phyloP scores from a whole-genome alignment of 1,140 invertebrate genomes.

The Gonioctena quinquepunctata region DNA sequence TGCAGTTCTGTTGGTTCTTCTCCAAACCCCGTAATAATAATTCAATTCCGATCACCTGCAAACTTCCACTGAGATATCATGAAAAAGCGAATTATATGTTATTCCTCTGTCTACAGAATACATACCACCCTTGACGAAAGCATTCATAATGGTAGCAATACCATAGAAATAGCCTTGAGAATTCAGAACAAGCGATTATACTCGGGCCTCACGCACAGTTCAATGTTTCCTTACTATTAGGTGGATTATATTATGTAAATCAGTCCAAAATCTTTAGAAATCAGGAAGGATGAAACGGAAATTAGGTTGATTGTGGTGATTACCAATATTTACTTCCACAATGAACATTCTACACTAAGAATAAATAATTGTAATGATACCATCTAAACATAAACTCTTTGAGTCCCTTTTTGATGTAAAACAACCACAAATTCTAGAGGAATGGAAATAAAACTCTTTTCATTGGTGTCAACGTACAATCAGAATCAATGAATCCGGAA shows the following conservation, averaged over 20 bases:
- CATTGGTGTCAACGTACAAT: too few species aligned
- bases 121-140: neutral
- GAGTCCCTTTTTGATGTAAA: too few species aligned
- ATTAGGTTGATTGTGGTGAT: neutral
- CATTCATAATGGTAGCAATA: neutral
- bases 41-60: neutral
- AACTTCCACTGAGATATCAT: neutral
- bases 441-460: too few species aligned
- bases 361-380: too few species aligned
- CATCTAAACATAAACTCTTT: too few species aligned
- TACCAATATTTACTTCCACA: neutral
- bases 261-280: neutral
- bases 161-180: neutral
- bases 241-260: neutral
- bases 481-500: too few species aligned
- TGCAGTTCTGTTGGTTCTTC: too few species aligned
- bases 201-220: neutral
- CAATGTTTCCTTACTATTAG: neutral
- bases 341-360: neutral
- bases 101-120: neutral
- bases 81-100: neutral
- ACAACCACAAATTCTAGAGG: too few species aligned
- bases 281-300: neutral
- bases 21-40: too few species aligned
- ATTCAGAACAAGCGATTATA: neutral